Evolutionary conservation across 2,888 invertebrate species (phyloP).

Genomic region (Nymphalis urticae): DNA sequence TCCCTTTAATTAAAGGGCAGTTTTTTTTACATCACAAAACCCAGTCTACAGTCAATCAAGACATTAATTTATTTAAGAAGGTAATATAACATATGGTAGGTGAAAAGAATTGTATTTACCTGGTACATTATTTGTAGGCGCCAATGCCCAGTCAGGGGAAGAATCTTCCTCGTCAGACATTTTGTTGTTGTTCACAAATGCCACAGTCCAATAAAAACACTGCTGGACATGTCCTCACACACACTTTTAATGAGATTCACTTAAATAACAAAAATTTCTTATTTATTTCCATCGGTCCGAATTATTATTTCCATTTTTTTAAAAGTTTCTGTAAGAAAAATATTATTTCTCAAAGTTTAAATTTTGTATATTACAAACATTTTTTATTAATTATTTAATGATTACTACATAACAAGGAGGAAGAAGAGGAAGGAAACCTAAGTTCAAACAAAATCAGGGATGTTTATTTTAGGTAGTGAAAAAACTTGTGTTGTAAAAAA

Average conservation of each 20-base stretch:
- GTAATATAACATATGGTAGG: too few relatives aligned
- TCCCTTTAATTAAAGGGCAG: too few relatives aligned
- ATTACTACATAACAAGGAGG: too few relatives aligned
- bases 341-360: too few relatives aligned
- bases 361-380: neutral
- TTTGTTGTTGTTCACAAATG: constrained; percentile 40
- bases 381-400: too few relatives aligned
- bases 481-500: too few relatives aligned
- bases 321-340: constrained; percentile 46
- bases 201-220: constrained; percentile 43
- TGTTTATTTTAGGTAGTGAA: too few relatives aligned
- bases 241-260: constrained; percentile 46
- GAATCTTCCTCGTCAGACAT: constrained; percentile 80
- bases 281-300: constrained; percentile 45
- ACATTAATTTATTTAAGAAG: too few relatives aligned
- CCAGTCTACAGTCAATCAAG: too few relatives aligned
- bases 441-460: too few relatives aligned
- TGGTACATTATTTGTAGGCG: constrained; percentile 71
- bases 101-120: constrained; percentile 49
- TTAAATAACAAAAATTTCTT: constrained; percentile 45
- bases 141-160: constrained; percentile 70
- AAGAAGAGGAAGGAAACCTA: too few relatives aligned
- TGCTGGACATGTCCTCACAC: constrained; percentile 51
- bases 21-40: too few relatives aligned
- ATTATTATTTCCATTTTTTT: constrained; percentile 51